Percentiles rank a stretch among this genome's conserved stretches.
Conservation (phyloP, 1,140 invertebrate genomes). For the Cotesia vestalis region DNA sequence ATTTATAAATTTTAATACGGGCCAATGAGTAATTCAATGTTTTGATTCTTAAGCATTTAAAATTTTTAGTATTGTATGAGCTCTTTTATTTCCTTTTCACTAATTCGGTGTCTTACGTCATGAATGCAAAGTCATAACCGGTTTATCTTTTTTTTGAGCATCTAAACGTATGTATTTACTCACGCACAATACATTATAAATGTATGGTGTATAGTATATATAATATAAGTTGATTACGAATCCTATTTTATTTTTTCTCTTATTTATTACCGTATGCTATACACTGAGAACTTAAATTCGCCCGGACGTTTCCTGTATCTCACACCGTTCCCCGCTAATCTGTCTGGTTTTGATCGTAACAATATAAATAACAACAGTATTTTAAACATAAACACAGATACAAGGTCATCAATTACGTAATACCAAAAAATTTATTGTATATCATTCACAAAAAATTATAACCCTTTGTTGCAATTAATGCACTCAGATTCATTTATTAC, state of each 20-base stretch:
- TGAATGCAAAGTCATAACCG: slow-evolving; percentile 35
- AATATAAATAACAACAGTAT: no score
- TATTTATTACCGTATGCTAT: no score
- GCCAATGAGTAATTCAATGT: not conserved
- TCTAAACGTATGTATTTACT: not conserved
- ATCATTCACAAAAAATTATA: no score
- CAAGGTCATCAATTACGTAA: slow-evolving; percentile 26
- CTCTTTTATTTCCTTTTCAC: not conserved
- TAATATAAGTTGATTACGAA: slow-evolving; percentile 19
- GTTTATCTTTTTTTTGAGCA: slow-evolving; percentile 19
- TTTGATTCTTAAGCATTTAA: not conserved
- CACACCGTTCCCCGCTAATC: slow-evolving; percentile 24
- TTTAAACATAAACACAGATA: no score
- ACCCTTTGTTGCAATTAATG: no score
- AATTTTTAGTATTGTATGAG: not conserved
- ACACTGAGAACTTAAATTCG: slow-evolving; percentile 9
- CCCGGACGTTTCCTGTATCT: slow-evolving; percentile 26
- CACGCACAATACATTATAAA: slow-evolving; percentile 3
- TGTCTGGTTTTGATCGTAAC: slow-evolving; percentile 16
- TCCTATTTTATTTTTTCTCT: slow-evolving; percentile 1
- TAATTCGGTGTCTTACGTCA: slow-evolving; percentile 34
- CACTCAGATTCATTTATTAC: no score
- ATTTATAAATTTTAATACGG: not conserved
- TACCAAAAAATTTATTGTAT: not conserved
- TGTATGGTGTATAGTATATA: slow-evolving; percentile 7